A percentile compares a stretch with the other conserved stretches of the same genome.
Evolutionary conservation across 2,113 vertebrate species (phyloP).

Genomic region (Oncorhynchus nerka): DNA sequence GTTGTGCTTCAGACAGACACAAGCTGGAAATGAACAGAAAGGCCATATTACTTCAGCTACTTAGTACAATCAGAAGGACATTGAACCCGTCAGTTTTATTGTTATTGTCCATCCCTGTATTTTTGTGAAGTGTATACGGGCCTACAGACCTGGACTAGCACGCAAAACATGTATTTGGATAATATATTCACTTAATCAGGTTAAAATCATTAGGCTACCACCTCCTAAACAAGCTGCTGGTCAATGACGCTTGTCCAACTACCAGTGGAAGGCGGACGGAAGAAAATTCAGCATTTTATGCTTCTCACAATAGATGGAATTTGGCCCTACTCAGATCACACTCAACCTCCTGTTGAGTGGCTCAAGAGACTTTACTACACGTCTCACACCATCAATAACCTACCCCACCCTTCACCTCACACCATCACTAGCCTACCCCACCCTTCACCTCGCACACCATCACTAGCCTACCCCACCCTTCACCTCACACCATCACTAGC

Average conservation of each 20-base stretch:
- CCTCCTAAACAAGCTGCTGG: too few species aligned
- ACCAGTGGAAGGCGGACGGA: not conserved
- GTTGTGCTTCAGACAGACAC: not conserved
- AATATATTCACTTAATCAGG: not conserved
- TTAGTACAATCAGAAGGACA: not conserved
- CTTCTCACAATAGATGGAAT: not conserved
- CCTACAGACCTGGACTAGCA: not conserved
- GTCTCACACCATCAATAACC: too few species aligned
- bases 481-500: too few species aligned
- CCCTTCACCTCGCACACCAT: too few species aligned
- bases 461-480: too few species aligned
- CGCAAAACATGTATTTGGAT: not conserved
- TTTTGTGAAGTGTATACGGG: not conserved
- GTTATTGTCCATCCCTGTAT: not conserved
- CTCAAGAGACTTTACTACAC: too few species aligned
- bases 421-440: too few species aligned
- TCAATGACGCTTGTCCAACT: not conserved
- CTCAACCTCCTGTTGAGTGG: constrained; percentile 14
- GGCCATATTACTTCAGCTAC: not conserved
- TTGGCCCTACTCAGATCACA: not conserved
- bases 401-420: too few species aligned
- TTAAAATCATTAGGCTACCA: too few species aligned
- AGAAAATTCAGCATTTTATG: not conserved
- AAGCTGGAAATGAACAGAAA: not conserved
- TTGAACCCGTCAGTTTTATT: not conserved